These are phyloP conservation scores for Torymus tubicola DNA, from an alignment of 2,888 invertebrate genomes.

Conservation along the genomic window DNA sequence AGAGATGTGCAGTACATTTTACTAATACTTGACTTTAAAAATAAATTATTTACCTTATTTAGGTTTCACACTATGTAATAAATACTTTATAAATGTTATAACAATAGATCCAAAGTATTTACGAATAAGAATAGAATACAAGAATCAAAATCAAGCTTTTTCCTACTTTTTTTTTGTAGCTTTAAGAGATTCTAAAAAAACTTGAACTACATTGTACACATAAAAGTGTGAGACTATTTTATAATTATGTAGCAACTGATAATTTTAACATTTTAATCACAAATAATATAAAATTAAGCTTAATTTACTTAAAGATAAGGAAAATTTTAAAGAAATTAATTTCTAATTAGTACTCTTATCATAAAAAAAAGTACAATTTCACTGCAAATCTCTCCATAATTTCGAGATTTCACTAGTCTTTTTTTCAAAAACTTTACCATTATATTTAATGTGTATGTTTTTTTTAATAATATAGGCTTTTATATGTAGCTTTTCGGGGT, in stretches of 20 bases:
- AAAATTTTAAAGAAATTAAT: constrained; percentile 29
- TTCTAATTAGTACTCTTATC: constrained; percentile 37
- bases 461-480: neutral
- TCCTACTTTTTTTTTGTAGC: too few relatives aligned
- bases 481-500: neutral
- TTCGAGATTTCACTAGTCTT: constrained; percentile 22
- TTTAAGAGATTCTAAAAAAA: too few relatives aligned
- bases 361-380: constrained; percentile 29
- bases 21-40: neutral
- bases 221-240: neutral
- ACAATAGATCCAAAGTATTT: too few relatives aligned
- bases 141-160: too few relatives aligned
- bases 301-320: constrained; percentile 16
- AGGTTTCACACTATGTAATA: too few relatives aligned
- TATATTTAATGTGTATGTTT: constrained; percentile 18
- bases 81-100: too few relatives aligned
- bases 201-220: too few relatives aligned
- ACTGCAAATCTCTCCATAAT: constrained; percentile 46
- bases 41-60: too few relatives aligned
- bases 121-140: too few relatives aligned
- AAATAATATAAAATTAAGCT: neutral
- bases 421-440: constrained; percentile 7
- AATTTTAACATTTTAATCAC: neutral
- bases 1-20: constrained; percentile 35
- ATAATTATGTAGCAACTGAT: neutral